A percentile compares a stretch with the other conserved stretches of the same genome.
These are phyloP conservation scores for Pachydiplax longipennis DNA, from an alignment of 2,888 invertebrate species.

Conservation along the genomic window DNA sequence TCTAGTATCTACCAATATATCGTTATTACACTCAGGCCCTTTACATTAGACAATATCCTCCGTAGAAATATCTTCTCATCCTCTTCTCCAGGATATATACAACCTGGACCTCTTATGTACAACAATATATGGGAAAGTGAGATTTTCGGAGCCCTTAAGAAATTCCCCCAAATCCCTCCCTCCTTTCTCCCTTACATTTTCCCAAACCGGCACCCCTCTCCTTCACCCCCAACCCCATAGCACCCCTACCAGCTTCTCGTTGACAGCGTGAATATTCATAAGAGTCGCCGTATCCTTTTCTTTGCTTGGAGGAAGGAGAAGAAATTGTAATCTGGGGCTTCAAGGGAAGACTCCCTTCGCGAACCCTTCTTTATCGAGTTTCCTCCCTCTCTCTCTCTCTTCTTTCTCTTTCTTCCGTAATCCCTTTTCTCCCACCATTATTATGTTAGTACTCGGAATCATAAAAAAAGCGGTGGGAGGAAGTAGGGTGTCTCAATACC, in stretches of 20 bases:
- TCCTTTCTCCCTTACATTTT: background rate
- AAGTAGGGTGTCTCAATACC: background rate
- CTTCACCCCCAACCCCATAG: background rate
- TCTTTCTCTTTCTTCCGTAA: background rate
- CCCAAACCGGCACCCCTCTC: background rate
- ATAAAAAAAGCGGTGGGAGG: background rate
- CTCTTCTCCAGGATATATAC: no score
- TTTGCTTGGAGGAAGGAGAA: background rate
- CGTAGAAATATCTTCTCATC: no score
- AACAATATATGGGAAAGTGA: background rate
- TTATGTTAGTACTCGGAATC: background rate
- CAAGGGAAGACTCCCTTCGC: background rate
- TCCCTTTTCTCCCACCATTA: background rate
- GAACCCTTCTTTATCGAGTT: background rate
- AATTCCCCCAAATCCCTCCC: background rate
- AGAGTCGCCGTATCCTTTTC: background rate
- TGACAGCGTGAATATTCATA: constrained; percentile 1
- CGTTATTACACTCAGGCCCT: no score
- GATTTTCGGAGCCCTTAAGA: background rate
- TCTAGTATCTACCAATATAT: no score
- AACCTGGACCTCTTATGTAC: no score
- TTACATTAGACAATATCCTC: no score
- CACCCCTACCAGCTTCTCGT: background rate
- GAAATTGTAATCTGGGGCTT: background rate
- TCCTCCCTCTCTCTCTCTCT: background rate